Base-by-base conservation (phyloP, 2,888 invertebrate species). In the Ischnura elegans region DNA sequence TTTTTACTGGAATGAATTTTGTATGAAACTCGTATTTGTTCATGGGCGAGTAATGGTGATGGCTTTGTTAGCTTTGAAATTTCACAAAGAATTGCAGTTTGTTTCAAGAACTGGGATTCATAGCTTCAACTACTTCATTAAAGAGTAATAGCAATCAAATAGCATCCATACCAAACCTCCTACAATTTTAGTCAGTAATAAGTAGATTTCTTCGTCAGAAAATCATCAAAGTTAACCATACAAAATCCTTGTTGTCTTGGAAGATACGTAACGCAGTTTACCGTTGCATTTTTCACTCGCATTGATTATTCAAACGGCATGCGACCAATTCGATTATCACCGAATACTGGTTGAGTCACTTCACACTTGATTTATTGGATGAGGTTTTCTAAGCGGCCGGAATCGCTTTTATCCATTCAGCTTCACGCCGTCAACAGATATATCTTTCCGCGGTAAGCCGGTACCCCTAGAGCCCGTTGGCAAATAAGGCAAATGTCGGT, bases 351-450 rank as follows among this genome's bases (percentile, higher is more conserved):
- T 8, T 36, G 76, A 76, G 76, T 76, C 76, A 2, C 36, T 76
- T 76, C 36, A 29, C 25, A 76, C 10, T 76, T 76, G 76, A 76
- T 76, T 76, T 76, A 76, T 76, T 36, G 29, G 76, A 76, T 76
- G 76, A 76, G 76, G 76, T 76, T 76, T 76, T 76, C 76, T 76
- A 76, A 76, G 76, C 76, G 76, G 36, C 76, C 13, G 76, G 76
- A 76, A 36, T 76, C 76, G 76, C 76, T 76, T 76, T 76, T 76
- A 76, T 76, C 76, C 76, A 76, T 76, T 76, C 76, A 76, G 76
- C 16, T 76, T 76, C 76, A 76, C 76, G 76, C 76, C 29, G 29
- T 36, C 10, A 76, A 76, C 29, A 76, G 76, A 76, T 76, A 76
- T 76, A 76, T 76, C 76, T 76, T 76, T 36, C 36, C 36, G 76